Base-by-base conservation (phyloP, 2,113 vertebrate genomes). In the Typhlomys cinereus region DNA sequence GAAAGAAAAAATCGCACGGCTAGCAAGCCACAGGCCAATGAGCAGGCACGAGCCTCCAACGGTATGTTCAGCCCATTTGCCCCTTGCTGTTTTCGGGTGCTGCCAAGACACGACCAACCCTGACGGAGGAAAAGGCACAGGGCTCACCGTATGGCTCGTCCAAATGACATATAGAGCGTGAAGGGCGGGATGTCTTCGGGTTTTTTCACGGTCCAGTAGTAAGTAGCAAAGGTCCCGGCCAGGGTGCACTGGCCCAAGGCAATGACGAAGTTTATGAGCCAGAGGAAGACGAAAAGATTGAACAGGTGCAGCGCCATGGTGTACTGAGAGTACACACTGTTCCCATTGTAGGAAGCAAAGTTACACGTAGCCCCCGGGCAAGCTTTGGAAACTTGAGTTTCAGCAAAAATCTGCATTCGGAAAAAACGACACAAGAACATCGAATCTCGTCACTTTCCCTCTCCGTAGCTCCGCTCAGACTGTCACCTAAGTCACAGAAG, bases 161-260 rank as follows among this genome's bases (percentile, higher is more conserved):
- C 98, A 85, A 99, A 99, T 0, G 99, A 98, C 86, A 98, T 98
- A 95, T 98, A 98, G n/a, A 99, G 98, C 0, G 99, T 99, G 95
- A 98, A 98, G 12, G 98, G 66, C 18, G 99, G 99, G 89, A 99
- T 99, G 96, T 99, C 99, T 1, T 97, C 97, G 1, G 99, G 99
- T 95, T 99, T 99, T 92, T 96, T 98, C 93, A 98, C 98, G 90
- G 99, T 98, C 99, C 99, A 99, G 96, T 99, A 99, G 66, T 99
- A 99, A 61, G 99, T 98, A 34, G 99, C 99, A 44, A 99, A 99
- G 94, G 99, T 98, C 94, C 99, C 99, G 4, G 99, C 99, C 91
- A 99, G 98, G 46, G 99, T 98, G 98, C 99, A 99, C 96, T 99
- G 99, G 88, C 99, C 99, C 98, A 99, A 95, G 0, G 99, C 99